Evolutionary conservation across 2,888 invertebrate genomes (phyloP).

Genomic region (Monopis laevigella): DNA sequence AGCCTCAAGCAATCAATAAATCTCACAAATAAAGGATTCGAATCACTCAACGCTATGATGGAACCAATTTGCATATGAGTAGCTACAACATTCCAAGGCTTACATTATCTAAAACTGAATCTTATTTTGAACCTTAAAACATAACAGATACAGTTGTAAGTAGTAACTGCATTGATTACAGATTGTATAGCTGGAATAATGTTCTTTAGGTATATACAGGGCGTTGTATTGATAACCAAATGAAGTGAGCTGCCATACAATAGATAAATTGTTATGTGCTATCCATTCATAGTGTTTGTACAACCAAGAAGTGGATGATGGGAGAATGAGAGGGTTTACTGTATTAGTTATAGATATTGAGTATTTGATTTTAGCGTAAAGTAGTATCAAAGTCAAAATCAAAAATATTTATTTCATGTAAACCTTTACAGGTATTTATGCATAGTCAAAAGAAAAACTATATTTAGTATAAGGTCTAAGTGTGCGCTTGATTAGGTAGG

Average conservation of each 20-base stretch:
- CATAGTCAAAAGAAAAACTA: too few species aligned
- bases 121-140: neutral
- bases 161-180: neutral
- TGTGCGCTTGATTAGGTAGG: too few species aligned
- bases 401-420: too few species aligned
- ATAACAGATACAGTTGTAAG: neutral
- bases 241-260: conserved; percentile 23
- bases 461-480: too few species aligned
- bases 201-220: neutral
- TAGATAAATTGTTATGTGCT: conserved; percentile 17
- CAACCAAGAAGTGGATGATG: conserved; percentile 5
- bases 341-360: too few species aligned
- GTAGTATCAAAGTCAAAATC: too few species aligned
- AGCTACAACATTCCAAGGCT: neutral
- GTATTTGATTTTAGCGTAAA: too few species aligned
- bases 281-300: conserved; percentile 21
- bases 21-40: conserved; percentile 6
- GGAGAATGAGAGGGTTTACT: too few species aligned
- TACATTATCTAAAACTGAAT: neutral
- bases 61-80: conserved; percentile 12
- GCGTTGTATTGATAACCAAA: conserved; percentile 25
- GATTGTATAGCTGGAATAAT: too few species aligned
- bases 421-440: too few species aligned
- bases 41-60: conserved; percentile 11
- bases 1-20: conserved; percentile 11